These are phyloP conservation scores for Lindbergichthys nudifrons DNA, from an alignment of 2,797 vertebrate species.

Conservation along the genomic window DNA sequence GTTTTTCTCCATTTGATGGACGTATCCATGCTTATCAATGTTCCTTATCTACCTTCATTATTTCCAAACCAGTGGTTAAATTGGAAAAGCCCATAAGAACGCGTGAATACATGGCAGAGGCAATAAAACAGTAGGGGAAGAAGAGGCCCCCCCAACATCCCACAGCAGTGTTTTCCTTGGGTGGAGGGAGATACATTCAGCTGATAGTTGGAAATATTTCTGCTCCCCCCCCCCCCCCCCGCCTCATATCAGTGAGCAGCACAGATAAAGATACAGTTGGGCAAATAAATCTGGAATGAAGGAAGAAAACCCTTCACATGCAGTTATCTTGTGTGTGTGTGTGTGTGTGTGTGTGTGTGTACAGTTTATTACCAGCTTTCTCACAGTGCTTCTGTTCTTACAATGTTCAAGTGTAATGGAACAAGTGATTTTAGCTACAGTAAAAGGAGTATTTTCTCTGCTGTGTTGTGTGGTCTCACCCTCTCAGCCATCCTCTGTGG, in stretches of 20 bases:
- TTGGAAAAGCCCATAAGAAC: conserved; percentile 84
- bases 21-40: conserved; percentile 80
- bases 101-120: conserved; percentile 81
- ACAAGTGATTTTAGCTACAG: conserved; percentile 51
- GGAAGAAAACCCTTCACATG: conserved; percentile 75
- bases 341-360: conserved; percentile 29
- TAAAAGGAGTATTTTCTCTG: conserved; percentile 48
- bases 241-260: conserved; percentile 79
- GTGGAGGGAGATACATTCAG: conserved; percentile 79
- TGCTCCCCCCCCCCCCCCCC: conserved; percentile 64
- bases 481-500: conserved; percentile 37
- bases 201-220: conserved; percentile 83
- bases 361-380: conserved; percentile 60
- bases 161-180: conserved; percentile 68
- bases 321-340: conserved; percentile 61
- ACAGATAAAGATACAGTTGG: conserved; percentile 81
- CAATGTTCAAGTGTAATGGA: conserved; percentile 54
- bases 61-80: conserved; percentile 84
- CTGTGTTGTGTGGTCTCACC: conserved; percentile 37
- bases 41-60: conserved; percentile 83
- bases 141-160: conserved; percentile 37
- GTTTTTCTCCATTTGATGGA: conserved; percentile 82
- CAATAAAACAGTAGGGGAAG: conserved; percentile 79
- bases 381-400: conserved; percentile 37
- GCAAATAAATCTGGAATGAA: conserved; percentile 84